phyloP scores from a whole-genome alignment of 2,888 invertebrate species.

The Polydrusus cervinus region DNA sequence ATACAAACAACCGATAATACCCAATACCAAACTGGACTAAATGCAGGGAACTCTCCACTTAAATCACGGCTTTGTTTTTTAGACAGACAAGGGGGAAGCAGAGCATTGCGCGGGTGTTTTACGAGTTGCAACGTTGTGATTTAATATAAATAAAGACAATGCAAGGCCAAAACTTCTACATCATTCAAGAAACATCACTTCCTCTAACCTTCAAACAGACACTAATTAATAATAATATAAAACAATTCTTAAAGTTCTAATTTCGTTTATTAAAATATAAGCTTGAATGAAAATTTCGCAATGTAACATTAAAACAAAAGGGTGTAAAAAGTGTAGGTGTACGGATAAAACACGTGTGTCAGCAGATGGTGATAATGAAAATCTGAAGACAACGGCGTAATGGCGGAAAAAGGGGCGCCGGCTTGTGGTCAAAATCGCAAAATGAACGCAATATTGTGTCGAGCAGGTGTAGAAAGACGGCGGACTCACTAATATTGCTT shows the following conservation, averaged over 20 bases:
- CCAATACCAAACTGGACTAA: too few relatives aligned
- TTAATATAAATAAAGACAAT: too few relatives aligned
- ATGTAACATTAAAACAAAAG: conserved; percentile 34
- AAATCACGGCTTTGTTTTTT: too few relatives aligned
- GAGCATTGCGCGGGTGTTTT: too few relatives aligned
- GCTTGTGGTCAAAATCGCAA: conserved; percentile 57
- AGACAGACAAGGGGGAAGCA: too few relatives aligned
- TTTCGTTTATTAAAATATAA: too few relatives aligned
- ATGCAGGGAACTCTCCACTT: too few relatives aligned
- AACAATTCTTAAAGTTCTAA: neutral
- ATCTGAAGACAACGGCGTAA: conserved; percentile 62
- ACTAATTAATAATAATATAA: neutral
- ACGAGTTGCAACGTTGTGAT: too few relatives aligned
- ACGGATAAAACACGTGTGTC: conserved; percentile 57
- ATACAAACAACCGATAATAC: too few relatives aligned
- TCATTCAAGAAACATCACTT: too few relatives aligned
- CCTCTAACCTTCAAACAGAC: too few relatives aligned
- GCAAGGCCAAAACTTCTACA: too few relatives aligned
- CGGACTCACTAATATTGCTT: conserved; percentile 46
- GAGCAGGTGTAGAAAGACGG: conserved; percentile 52
- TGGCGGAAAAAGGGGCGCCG: conserved; percentile 57
- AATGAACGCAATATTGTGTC: conserved; percentile 53
- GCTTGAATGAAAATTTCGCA: conserved; percentile 10
- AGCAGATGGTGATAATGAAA: conserved; percentile 63
- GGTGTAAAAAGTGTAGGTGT: conserved; percentile 54